Evolutionary conservation across 2,113 vertebrate species (phyloP).

Genomic region (Ictidomys tridecemlineatus): DNA sequence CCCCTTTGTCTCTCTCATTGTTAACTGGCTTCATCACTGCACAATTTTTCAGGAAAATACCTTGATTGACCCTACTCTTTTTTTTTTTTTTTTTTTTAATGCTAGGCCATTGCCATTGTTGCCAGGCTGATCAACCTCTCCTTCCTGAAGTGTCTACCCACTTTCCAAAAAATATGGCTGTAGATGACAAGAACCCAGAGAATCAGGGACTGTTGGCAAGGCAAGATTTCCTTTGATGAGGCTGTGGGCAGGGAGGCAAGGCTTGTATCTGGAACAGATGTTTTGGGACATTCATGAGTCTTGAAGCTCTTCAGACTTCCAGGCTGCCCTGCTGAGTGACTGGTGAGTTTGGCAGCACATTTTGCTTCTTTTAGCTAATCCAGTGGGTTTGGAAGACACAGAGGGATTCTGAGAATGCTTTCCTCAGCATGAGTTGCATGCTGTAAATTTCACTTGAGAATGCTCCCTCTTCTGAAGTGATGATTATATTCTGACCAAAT

Average conservation of each 20-base stretch:
- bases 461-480: not conserved
- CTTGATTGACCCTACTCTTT: not conserved
- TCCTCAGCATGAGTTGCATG: conserved; percentile 16
- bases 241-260: not conserved
- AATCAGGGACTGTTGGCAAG: not conserved
- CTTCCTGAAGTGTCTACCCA: not conserved
- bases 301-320: not conserved
- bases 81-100: not conserved
- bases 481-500: not conserved
- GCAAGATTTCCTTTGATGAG: not conserved
- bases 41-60: not conserved
- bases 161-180: no score
- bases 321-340: conserved; percentile 59
- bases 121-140: not conserved
- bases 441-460: conserved; percentile 25
- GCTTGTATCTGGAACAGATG: conserved; percentile 44
- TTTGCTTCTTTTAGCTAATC: conserved; percentile 60
- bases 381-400: not conserved
- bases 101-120: not conserved
- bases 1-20: not conserved
- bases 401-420: conserved; percentile 26
- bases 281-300: conserved; percentile 26
- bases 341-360: conserved; percentile 52
- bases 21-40: not conserved
- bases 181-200: not conserved